Evolutionary conservation across 2,113 vertebrate genomes (phyloP), one percentile per base, ranked within the genome.

Genomic region (Halcyon malimbica): DNA sequence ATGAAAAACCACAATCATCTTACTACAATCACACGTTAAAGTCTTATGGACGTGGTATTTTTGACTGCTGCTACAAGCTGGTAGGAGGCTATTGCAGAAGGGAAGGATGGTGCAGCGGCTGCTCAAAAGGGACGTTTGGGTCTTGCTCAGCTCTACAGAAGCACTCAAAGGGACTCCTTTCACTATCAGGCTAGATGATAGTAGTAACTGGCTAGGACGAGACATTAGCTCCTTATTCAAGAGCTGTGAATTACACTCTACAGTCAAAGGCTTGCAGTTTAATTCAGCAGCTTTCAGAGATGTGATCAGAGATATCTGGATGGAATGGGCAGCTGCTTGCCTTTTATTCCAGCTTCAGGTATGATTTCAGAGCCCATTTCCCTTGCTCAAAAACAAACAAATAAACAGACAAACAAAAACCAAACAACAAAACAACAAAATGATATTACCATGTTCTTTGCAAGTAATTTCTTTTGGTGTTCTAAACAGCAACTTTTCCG

Each of bases 401-500:
- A 46, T 19, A 46, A 46, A 46, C 42, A 44, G 16, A 44, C 42
- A 44, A 44, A 44, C 42, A 35, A 35, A 35, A 35, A 35, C 35
- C 35, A 35, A 35, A 35, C 35, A 20, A 19, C 46, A 37, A 67
- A 87, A 69, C 53, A 0, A 4, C 35, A 18, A 93, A 83, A 31
- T 31, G 56, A 39, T 51, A 88, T 75, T 64, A 84, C 23, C 33
- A 37, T 54, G 70, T 70, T 80, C 54, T 85, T 74, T 33, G 50
- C 17, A 90, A 76, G 56, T 26, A n/a, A 41, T 75, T 83, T 74
- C 51, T 86, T 95, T 90, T 87, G 71, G 90, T 81, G 33, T 48
- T 94, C 51, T 81, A 83, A 90, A 92, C 39, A 85, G 76, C 56
- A 90, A 63, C 28, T 91, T 85, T 89, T 91, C 25, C 46, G 65